Conservation (phyloP, 2,113 vertebrate genomes). For the Heliornis fulica region DNA sequence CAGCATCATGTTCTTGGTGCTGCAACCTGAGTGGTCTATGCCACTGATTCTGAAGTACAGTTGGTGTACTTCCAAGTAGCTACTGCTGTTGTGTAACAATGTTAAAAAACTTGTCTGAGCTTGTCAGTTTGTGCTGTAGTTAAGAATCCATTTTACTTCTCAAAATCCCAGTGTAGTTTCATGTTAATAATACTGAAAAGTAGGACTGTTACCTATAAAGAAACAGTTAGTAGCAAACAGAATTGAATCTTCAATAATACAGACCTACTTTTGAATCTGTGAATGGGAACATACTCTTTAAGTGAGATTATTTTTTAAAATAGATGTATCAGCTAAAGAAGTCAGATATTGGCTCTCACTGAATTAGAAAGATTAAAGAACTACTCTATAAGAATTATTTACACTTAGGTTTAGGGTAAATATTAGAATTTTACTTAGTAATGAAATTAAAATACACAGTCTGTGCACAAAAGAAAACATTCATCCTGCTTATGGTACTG, state of each 20-base stretch:
- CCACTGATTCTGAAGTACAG: background rate
- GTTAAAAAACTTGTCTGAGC: background rate
- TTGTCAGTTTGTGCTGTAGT: background rate
- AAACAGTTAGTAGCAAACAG: background rate
- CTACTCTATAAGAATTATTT: background rate
- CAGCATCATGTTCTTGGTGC: background rate
- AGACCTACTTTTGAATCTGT: background rate
- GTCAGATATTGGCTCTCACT: background rate
- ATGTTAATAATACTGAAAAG: background rate
- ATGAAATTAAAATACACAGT: background rate
- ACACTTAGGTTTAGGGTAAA: background rate
- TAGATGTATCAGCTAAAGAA: background rate
- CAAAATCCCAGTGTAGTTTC: background rate
- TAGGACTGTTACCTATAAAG: background rate
- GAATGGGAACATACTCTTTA: background rate
- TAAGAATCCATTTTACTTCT: background rate
- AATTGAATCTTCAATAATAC: background rate
- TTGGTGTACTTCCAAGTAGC: background rate
- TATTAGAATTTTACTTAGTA: background rate
- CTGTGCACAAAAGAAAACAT: background rate
- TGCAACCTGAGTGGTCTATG: background rate
- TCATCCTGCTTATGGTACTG: background rate
- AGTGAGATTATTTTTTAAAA: background rate
- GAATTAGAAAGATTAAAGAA: background rate
- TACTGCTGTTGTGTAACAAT: background rate